Base-by-base conservation (phyloP, 2,888 invertebrate species). In the Liposcelis brunnea region DNA sequence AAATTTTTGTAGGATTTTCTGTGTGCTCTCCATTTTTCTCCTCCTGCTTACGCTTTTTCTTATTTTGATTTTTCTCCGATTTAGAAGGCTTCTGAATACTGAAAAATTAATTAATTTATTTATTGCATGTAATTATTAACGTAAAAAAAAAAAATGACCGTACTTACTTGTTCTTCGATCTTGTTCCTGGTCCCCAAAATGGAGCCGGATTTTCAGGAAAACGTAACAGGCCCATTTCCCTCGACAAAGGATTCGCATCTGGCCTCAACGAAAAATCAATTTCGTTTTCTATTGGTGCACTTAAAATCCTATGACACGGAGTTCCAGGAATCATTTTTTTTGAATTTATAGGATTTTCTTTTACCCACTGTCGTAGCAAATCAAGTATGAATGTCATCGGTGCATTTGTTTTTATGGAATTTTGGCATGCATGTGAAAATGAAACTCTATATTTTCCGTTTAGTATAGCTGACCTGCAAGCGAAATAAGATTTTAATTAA, bases 401-500 rank as follows among this genome's bases (percentile, higher is more conserved):
- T 2, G 97, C 97, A 59, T 85, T 70, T 0, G 97, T 97, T 66
- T 98, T 98, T 16, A 97, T 68, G 0, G 93, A 90, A 52, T 77
- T 75, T 58, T 81, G 84, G 50, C 75, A 74, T 46, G 86, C 83
- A 66, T 99, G 98, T 0, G 95, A 90, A 55, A 77, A 79, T 0
- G 95, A 95, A 2, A 97, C 94, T 54, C 75, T 69, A 63, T 84
- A 90, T 0, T 94, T 94, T 0, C 83, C 84, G 63, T 91, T 84
- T 47, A 93, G 61, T 43, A 95, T 63, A 0, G 90, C 93, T 1
- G 97, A 97, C 54, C 94, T 84, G 59, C 59, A 69, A 53, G 46
- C 40, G 43, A 47, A 48, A 49, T 45, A 26, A 32, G n/a, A n/a
- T n/a, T n/a, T n/a, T 16, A 19, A 16, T 12, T 7, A 8, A 8